phyloP scores from a whole-genome alignment of 2,797 vertebrate genomes.

The Chelonia mydas region DNA sequence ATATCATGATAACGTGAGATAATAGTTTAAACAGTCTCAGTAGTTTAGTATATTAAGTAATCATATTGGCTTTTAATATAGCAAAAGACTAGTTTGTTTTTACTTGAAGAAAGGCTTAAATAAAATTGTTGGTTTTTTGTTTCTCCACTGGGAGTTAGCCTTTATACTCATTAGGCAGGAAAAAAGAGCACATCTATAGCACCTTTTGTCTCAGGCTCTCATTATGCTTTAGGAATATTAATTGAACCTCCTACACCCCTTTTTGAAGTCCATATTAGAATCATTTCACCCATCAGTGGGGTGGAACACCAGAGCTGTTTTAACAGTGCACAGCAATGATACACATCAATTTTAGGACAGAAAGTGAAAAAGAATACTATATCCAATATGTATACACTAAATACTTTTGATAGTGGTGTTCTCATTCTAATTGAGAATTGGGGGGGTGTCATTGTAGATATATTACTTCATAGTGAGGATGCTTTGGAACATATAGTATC shows the following conservation, averaged over 20 bases:
- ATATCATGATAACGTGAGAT: background rate
- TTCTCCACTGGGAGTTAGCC: background rate
- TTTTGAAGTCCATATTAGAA: background rate
- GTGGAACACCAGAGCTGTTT: background rate
- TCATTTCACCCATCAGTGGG: background rate
- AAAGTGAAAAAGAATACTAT: background rate
- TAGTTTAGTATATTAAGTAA: background rate
- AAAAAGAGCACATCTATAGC: background rate
- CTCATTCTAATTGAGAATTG: background rate
- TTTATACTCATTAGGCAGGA: background rate
- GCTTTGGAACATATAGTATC: background rate
- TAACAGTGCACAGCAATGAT: background rate
- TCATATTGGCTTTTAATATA: rapidly evolving
- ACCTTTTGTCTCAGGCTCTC: background rate
- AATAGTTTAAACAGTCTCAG: background rate
- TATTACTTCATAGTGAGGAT: background rate
- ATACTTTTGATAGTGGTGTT: background rate
- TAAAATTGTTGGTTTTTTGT: background rate
- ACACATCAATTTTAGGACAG: background rate
- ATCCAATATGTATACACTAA: background rate
- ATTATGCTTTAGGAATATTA: background rate
- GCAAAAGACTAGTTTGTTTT: background rate
- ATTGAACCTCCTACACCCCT: background rate
- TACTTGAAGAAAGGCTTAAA: background rate
- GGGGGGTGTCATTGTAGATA: background rate